These are phyloP conservation scores for Serrognathus titanus DNA, from an alignment of 2,888 invertebrate species.

Conservation along the genomic window DNA sequence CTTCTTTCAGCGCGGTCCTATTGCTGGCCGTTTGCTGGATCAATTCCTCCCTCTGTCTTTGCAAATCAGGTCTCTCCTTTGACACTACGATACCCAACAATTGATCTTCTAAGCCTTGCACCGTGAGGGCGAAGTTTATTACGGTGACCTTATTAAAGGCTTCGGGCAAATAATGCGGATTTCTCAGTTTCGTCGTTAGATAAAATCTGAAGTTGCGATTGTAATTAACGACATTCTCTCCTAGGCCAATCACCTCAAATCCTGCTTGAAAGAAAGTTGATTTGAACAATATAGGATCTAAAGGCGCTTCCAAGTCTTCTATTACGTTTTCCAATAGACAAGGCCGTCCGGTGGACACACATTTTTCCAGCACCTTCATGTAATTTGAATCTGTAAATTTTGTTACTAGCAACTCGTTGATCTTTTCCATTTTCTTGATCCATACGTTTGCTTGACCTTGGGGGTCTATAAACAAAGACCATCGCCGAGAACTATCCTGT, in stretches of 20 bases:
- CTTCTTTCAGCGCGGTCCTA: constrained; percentile 74
- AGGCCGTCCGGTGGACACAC: constrained; percentile 74
- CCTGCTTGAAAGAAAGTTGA: constrained; percentile 73
- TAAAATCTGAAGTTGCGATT: constrained; percentile 73
- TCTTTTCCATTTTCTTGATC: constrained; percentile 80
- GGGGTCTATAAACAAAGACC: constrained; percentile 81
- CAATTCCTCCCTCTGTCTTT: constrained; percentile 74
- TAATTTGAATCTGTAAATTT: constrained; percentile 74
- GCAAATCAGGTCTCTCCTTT: constrained; percentile 79
- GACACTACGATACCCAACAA: constrained; percentile 80
- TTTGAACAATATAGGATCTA: constrained; percentile 74
- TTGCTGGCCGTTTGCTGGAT: constrained; percentile 79
- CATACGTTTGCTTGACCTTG: constrained; percentile 83
- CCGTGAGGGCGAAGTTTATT: constrained; percentile 79
- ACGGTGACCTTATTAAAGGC: constrained; percentile 79
- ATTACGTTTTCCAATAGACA: constrained; percentile 72
- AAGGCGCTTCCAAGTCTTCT: constrained; percentile 73
- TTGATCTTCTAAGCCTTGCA: constrained; percentile 80
- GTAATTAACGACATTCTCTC: constrained; percentile 75
- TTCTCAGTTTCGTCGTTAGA: constrained; percentile 77
- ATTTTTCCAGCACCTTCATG: constrained; percentile 70
- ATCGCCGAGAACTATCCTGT: constrained; percentile 71
- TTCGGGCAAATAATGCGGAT: constrained; percentile 84
- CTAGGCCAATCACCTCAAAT: constrained; percentile 70
- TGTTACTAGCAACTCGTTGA: constrained; percentile 64